Evolutionary conservation across 2,888 invertebrate species (phyloP), one percentile per base, ranked within the genome.

Genomic region (Caenorhabditis sp.): DNA sequence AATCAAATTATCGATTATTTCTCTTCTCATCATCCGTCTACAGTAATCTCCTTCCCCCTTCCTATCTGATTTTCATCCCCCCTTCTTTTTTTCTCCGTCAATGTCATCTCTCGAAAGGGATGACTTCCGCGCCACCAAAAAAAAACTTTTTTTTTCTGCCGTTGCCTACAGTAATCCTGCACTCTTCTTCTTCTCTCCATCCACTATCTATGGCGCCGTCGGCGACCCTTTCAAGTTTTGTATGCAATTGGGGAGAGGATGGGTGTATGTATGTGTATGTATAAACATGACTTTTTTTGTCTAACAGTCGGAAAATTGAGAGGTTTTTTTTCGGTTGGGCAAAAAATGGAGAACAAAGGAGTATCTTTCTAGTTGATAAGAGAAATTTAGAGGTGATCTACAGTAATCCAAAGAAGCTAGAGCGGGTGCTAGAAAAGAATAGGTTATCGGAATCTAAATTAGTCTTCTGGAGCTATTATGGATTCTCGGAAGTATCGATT

Each of bases 181-280:
- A 38, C 38, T n/a, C 49, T 31, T 14, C 8, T 22, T 38, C 19
- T n/a, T 51, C 19, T 47, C 47, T 8, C 16, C 47, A 5, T 47
- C 47, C 19, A 6, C 49, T 49, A 19, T 49, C 49, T 49, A n/a
- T 38, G 38, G 38, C 38, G 38, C 38, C 54, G 26, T 69, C 77
- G 77, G 77, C 77, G 77, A 54, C 77, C 70, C 77, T 77, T 77
- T 77, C 69, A 77, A 70, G 69, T 77, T 77, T 63, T 75, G 51
- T 26, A 47, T 26, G 22, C 35, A 24, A 38, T 24, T 44, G 26
- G 7, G 7, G 68, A 7, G n/a, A 19, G 68, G 69, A 38, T 6
- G 38, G 38, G 38, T 38, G 38, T 38, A 38, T 38, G 38, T 38
- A 66, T 24, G 38, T 38, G 38, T 38, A 38, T 38, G 38, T 38